Conservation (phyloP, 2,113 vertebrate species). For the Sylvilagus bachmani region DNA sequence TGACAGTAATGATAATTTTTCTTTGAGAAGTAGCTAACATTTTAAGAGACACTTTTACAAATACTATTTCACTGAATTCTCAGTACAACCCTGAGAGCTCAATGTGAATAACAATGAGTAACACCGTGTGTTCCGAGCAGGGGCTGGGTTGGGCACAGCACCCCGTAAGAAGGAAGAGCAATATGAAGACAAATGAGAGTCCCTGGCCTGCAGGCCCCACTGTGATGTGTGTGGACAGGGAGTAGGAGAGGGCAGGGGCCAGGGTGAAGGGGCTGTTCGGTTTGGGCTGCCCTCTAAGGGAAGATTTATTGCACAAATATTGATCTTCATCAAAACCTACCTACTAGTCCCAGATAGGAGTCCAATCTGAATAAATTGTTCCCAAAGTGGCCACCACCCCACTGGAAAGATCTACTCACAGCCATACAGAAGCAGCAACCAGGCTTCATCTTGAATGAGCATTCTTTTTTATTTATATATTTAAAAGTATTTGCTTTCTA, state of each 20-base stretch:
- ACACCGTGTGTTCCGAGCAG: not conserved
- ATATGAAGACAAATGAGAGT: fast-evolving
- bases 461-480: too few species aligned
- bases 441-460: not conserved
- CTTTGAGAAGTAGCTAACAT: not conserved
- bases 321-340: not conserved
- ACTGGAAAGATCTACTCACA: not conserved
- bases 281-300: not conserved
- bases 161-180: not conserved
- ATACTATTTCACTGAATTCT: conserved; percentile 17
- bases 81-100: not conserved
- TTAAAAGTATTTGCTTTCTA: too few species aligned
- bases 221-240: not conserved
- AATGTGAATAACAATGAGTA: not conserved
- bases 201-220: not conserved
- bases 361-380: not conserved
- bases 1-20: not conserved
- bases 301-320: not conserved
- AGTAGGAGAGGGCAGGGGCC: not conserved
- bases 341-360: not conserved
- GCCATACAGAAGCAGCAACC: not conserved
- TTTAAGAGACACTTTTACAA: conserved; percentile 1
- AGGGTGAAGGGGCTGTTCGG: not conserved
- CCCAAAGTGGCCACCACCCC: not conserved
- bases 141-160: too few species aligned